Evolutionary conservation across 2,113 vertebrate species (phyloP).

Genomic region (Myrmecobius fasciatus): DNA sequence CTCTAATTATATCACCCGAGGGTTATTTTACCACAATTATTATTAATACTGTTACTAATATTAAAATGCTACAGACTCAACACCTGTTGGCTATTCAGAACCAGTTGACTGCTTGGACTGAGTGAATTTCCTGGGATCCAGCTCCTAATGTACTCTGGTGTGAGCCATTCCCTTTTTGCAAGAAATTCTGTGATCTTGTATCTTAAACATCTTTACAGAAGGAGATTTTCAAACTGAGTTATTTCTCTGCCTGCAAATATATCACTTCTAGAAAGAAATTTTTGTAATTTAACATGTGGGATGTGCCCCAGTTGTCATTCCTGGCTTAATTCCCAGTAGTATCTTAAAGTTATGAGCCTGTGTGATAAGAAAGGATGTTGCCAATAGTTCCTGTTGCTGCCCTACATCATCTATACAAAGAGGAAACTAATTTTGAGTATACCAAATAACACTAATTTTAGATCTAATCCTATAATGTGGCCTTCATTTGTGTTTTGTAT

Average conservation of each 20-base stretch:
- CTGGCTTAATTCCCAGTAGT: fast-evolving
- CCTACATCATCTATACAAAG: background rate
- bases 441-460: slow-evolving; percentile 34
- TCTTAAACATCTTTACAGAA: slow-evolving; percentile 11
- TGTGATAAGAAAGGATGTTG: fast-evolving
- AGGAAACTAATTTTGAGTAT: background rate
- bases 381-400: background rate
- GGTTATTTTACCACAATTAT: background rate
- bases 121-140: background rate
- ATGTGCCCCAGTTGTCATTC: background rate
- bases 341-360: fast-evolving
- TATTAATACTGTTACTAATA: background rate
- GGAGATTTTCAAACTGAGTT: background rate
- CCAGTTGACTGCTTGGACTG: background rate
- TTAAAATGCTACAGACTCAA: background rate
- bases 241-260: background rate
- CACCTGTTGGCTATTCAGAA: background rate
- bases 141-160: background rate
- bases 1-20: background rate
- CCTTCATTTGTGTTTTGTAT: background rate
- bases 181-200: background rate
- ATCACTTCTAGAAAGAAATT: background rate
- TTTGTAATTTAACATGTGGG: fast-evolving
- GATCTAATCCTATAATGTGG: slow-evolving; percentile 1
- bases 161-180: background rate